A percentile compares a stretch with the other conserved stretches of the same genome.
These are phyloP conservation scores for Heterotilapia buettikoferi DNA, from an alignment of 2,113 vertebrate species.

Conservation along the genomic window DNA sequence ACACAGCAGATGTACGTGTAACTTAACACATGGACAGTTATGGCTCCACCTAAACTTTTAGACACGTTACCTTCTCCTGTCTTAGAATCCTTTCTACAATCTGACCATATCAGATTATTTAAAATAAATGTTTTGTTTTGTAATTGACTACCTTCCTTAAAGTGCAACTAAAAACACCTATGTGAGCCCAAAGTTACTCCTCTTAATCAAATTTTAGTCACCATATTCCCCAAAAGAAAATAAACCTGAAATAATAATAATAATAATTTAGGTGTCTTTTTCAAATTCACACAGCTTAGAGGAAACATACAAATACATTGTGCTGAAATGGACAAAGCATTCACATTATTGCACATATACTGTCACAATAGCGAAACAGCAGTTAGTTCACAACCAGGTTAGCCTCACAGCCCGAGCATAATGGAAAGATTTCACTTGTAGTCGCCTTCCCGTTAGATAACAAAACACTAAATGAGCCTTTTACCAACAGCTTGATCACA, in stretches of 20 bases:
- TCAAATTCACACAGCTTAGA: conserved; percentile 3
- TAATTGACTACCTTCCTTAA: background rate
- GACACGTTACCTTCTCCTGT: accelerated
- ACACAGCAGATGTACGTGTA: background rate
- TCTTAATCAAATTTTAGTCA: background rate
- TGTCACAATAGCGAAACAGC: background rate
- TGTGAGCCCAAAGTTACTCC: background rate
- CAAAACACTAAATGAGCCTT: background rate
- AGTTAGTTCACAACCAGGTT: background rate
- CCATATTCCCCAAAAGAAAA: background rate
- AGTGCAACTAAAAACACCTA: background rate
- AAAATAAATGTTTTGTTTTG: background rate
- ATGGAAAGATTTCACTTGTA: background rate
- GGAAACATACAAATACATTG: conserved; percentile 19
- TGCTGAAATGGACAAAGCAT: conserved; percentile 1
- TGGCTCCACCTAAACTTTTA: background rate
- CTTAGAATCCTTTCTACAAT: background rate
- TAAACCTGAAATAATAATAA: background rate
- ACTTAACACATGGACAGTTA: background rate
- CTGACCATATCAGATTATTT: background rate
- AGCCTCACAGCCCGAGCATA: background rate
- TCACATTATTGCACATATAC: conserved; percentile 37
- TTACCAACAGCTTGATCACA: background rate
- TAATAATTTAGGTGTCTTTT: conserved; percentile 14
- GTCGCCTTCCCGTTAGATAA: background rate